Base-by-base conservation (phyloP, 2,888 invertebrate genomes). In the Heliconius sara region DNA sequence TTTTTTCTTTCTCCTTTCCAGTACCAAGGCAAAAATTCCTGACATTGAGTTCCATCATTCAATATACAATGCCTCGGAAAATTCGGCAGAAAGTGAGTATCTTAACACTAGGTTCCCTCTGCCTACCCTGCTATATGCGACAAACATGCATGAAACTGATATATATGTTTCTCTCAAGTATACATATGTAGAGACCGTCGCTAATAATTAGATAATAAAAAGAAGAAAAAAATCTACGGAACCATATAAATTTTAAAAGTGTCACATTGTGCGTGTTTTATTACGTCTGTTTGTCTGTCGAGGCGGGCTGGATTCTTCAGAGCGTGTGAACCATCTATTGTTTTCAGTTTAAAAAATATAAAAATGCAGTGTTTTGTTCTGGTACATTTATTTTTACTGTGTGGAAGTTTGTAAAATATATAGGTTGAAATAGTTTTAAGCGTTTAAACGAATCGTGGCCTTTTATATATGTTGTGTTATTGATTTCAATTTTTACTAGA, bases 241-340 rank as follows among this genome's bases (percentile, higher is more conserved):
- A 73, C 60, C 73, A 25, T 39, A 60, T 34, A 10, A 16, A 25
- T 30, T 16, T n/a, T 30, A 4, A 34, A 39, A 13, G n/a, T 25
- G 6, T 57, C 34, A 12, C n/a, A 13, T 34, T 60, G n/a, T 60
- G 16, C 60, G 22, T 10, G 34, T 30, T 60, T 60, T 73, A 73
- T 73, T 39, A 34, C 60, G 75, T 66, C 47, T 63, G 65, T 66
- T 75, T 75, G 75, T 66, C 65, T 66, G 79, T 67, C 79, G 74
- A 67, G 65, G 72, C 71, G 57, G 52, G 39, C 78, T 74, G 78
- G 47, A 68, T 79, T 75, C 79, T 70, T 75, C 60, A 74, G 74
- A 68, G 74, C 74, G 74, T 74, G 75, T 79, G 68, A 79, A 63
- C 79, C 79, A n/a, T 79, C 74, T 74, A 79, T 79, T 79, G 79